Evolutionary conservation across 2,113 vertebrate genomes (phyloP).

Genomic region (Osmerus eperlanus): DNA sequence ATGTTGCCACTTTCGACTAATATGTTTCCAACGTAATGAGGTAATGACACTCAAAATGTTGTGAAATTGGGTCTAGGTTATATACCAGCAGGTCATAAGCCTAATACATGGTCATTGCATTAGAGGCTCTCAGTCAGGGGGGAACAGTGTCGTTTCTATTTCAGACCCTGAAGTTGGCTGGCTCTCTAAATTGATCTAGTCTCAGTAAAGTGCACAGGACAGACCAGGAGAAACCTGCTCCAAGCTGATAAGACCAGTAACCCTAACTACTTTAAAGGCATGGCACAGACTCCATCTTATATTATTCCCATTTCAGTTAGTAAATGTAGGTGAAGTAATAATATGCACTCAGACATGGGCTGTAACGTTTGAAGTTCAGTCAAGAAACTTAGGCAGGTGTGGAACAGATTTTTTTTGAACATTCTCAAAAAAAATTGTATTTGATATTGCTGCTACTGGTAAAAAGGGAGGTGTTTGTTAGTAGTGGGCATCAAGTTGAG

Average conservation of each 20-base stretch:
- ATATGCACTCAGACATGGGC: not conserved
- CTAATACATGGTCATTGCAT: slow-evolving; percentile 3
- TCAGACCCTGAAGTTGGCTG: slow-evolving; percentile 55
- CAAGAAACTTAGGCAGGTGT: too few species aligned
- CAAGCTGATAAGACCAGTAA: slow-evolving; percentile 65
- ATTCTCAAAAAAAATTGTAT: too few species aligned
- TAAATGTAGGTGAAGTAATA: slow-evolving; percentile 32
- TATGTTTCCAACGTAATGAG: not conserved
- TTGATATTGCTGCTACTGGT: too few species aligned
- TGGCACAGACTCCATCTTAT: slow-evolving; percentile 49
- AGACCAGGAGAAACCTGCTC: slow-evolving; percentile 65
- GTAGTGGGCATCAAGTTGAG: too few species aligned
- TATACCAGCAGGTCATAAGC: slow-evolving; percentile 34
- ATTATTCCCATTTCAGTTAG: slow-evolving; percentile 50
- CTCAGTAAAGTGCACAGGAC: slow-evolving; percentile 48
- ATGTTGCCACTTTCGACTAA: not conserved
- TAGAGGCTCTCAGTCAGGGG: not conserved
- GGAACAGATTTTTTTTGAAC: too few species aligned
- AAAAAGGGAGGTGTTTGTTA: too few species aligned
- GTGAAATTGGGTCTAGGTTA: slow-evolving; percentile 24
- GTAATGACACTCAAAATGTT: slow-evolving; percentile 26
- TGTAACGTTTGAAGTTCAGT: too few species aligned
- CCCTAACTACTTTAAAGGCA: slow-evolving; percentile 52
- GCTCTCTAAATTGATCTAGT: slow-evolving; percentile 65
- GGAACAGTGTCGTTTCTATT: slow-evolving; percentile 53